Conservation (phyloP, 2,797 vertebrate species). For the Babyrousa celebensis region DNA sequence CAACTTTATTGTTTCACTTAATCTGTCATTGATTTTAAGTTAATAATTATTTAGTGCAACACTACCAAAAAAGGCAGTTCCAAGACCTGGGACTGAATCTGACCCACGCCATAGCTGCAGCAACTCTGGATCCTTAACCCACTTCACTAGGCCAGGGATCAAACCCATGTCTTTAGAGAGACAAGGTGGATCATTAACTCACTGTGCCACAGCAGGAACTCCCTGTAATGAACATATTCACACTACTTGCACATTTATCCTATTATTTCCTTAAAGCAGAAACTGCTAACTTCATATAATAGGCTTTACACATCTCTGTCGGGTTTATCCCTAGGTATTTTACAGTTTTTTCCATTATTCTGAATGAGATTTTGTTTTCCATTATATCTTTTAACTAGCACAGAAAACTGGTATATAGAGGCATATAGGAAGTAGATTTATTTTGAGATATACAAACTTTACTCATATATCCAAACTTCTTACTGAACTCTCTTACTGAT, state of each 20-base stretch:
- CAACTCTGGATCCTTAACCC: too few relatives aligned
- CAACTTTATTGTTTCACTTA: constrained; percentile 31
- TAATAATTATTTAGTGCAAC: not conserved
- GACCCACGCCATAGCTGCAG: too few relatives aligned
- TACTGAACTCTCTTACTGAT: not conserved
- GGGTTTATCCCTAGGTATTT: not conserved
- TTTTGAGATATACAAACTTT: not conserved
- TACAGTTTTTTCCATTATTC: not conserved
- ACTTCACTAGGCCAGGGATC: too few relatives aligned
- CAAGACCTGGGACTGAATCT: too few relatives aligned
- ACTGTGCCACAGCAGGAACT: too few relatives aligned
- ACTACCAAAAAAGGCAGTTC: not conserved
- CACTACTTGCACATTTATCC: not conserved
- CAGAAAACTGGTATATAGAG: not conserved
- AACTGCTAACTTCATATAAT: constrained; percentile 3
- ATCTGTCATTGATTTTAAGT: constrained; percentile 35
- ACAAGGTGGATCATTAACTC: too few relatives aligned
- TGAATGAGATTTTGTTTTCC: constrained; percentile 44
- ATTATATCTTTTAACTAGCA: constrained; percentile 1
- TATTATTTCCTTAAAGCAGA: constrained; percentile 12
- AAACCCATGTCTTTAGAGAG: too few relatives aligned
- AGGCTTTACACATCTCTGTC: constrained; percentile 25
- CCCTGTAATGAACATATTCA: not conserved
- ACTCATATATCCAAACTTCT: constrained; percentile 11
- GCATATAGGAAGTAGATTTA: not conserved